These are phyloP conservation scores for Sisyra nigra DNA, from an alignment of 2,888 invertebrate genomes.

Conservation along the genomic window DNA sequence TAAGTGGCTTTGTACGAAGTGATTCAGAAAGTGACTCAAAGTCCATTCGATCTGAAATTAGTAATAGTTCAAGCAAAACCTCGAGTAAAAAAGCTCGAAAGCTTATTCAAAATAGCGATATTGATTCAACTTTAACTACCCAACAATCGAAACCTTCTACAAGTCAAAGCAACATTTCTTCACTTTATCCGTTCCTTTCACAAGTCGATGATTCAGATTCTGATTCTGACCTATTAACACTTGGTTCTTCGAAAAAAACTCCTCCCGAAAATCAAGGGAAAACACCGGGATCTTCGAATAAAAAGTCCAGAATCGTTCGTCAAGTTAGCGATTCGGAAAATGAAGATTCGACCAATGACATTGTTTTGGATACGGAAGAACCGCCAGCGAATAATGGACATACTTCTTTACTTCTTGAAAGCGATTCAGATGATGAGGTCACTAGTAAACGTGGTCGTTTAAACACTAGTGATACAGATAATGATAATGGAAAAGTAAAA, in stretches of 20 bases:
- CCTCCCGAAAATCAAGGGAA: not conserved
- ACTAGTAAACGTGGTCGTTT: conserved; percentile 16
- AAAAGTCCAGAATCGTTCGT: not conserved
- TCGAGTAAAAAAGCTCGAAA: too few relatives aligned
- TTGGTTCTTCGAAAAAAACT: not conserved
- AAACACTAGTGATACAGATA: conserved; percentile 25
- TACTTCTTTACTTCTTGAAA: not conserved
- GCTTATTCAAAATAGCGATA: too few relatives aligned
- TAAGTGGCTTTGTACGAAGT: not conserved
- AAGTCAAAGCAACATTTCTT: not conserved
- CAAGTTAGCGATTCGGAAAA: conserved; percentile 5
- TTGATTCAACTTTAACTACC: too few relatives aligned
- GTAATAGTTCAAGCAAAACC: too few relatives aligned
- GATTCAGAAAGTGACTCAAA: too few relatives aligned
- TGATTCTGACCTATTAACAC: not conserved
- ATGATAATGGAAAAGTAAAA: conserved; percentile 16
- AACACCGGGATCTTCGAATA: not conserved
- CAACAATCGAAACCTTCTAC: not conserved
- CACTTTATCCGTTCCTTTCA: not conserved
- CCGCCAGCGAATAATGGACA: not conserved
- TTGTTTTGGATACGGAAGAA: not conserved
- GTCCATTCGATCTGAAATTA: too few relatives aligned
- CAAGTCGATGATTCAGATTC: not conserved
- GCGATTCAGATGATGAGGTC: conserved; percentile 8
- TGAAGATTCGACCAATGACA: conserved; percentile 3